These are phyloP conservation scores for Furcifer pardalis DNA, from an alignment of 2,797 vertebrate species.

Conservation along the genomic window DNA sequence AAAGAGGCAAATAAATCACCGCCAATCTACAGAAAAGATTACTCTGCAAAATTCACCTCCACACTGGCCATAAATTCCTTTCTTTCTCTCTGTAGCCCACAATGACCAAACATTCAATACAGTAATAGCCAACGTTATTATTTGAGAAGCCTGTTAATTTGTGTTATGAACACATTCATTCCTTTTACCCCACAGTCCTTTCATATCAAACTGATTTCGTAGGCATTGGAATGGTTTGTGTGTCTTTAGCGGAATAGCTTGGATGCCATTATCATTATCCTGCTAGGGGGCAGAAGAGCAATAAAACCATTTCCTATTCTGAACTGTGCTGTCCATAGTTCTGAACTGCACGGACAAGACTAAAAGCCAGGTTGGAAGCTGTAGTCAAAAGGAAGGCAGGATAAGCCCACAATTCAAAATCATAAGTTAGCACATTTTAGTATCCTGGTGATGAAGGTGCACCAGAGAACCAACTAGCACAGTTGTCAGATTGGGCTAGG, in stretches of 20 bases:
- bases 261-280: no score
- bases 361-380: background rate
- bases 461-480: background rate
- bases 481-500: background rate
- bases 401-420: background rate
- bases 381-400: background rate
- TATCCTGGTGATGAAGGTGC: background rate
- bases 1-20: background rate
- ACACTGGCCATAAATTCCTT: no score
- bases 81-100: no score
- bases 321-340: background rate
- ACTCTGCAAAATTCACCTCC: background rate
- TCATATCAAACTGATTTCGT: background rate
- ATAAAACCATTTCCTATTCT: no score
- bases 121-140: background rate
- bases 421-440: background rate
- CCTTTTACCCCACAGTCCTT: background rate
- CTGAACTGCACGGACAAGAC: background rate
- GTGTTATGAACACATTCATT: background rate
- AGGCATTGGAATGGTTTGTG: background rate
- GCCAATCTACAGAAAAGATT: background rate
- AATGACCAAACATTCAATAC: no score
- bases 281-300: no score
- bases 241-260: no score
- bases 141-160: background rate